Base-by-base conservation (phyloP, 2,888 invertebrate genomes). In the Herminia tarsipennalis region DNA sequence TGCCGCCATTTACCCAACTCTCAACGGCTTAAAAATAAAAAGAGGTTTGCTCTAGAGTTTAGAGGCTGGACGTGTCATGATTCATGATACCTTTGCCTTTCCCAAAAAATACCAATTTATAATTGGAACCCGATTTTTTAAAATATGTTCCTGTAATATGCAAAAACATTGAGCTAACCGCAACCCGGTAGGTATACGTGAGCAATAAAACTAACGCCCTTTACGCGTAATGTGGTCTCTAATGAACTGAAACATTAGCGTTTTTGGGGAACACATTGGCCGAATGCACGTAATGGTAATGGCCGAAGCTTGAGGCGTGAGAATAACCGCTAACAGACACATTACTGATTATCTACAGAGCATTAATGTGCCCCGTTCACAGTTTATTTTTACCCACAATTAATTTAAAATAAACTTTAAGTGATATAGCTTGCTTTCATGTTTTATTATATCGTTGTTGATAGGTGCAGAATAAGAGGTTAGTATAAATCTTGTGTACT, bases 321-420 rank as follows among this genome's bases (percentile, higher is more conserved):
- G 82, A 83, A 82, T 73, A 69, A 66, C 66, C 60, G 70, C 71
- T 70, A 75, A 76, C 71, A 57, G 59, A 67, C 70, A 69, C 78
- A 79, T 83, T 80, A 78, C 69, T 72, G 73, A 83, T 83, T 83
- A 77, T 81, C 77, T 73, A 81, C 83, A 82, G 73, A 75, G 69
- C 79, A 80, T 83, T 79, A 79, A 78, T 72, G 59, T 65, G 35
- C 55, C 49, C 53, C 57, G 51, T 57, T 53, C 45, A 56, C 53
- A 54, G 56, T 64, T 58, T 62, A 62, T 63, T 54, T 53, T 56
- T 56, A 58, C 39, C 42, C 32, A 63, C 62, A 66, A 66, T 60
- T 67, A 56, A 51, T 58, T 57, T 48, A 42, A 56, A 66, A 57
- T 56, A 58, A 64, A 56, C 47, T 54, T 63, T 59, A 34, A 58